Evolutionary conservation across 2,888 invertebrate species (phyloP).

Genomic region (Callyntrura sp.): DNA sequence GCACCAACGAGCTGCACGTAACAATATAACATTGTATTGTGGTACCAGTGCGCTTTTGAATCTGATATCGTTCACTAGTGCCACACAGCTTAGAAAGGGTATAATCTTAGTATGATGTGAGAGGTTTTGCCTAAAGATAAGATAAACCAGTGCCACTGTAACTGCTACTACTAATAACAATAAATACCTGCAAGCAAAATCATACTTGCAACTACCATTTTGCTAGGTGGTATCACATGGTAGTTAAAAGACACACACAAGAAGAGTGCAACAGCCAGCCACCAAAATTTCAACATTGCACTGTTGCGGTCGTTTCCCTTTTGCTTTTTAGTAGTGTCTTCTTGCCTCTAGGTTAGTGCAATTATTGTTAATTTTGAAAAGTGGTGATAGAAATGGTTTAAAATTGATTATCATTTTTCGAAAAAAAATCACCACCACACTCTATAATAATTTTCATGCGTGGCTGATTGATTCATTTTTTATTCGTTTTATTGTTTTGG

Average conservation of each 20-base stretch:
- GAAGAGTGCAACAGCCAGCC: no score
- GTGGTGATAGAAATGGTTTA: slow-evolving; percentile 20
- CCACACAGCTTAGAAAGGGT: neutral
- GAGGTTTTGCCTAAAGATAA: slow-evolving; percentile 14
- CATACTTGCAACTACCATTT: no score
- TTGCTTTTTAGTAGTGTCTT: neutral
- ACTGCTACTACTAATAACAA: neutral
- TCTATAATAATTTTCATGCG: neutral
- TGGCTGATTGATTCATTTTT: neutral
- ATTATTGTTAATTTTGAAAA: neutral
- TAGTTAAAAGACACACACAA: no score
- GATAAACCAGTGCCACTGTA: no score
- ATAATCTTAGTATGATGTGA: slow-evolving; percentile 9
- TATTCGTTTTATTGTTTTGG: no score
- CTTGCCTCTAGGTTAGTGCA: neutral
- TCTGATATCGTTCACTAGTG: slow-evolving; percentile 12
- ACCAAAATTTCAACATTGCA: no score
- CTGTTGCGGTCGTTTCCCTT: no score
- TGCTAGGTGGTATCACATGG: no score
- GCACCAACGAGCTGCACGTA: neutral
- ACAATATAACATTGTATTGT: neutral
- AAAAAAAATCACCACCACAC: neutral
- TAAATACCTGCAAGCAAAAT: neutral
- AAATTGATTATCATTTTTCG: slow-evolving; percentile 13
- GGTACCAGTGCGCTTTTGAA: slow-evolving; percentile 14